A percentile compares a stretch with the other conserved stretches of the same genome.
Evolutionary conservation across 1,140 invertebrate species (phyloP).

Genomic region (Scaptomyza pallida): DNA sequence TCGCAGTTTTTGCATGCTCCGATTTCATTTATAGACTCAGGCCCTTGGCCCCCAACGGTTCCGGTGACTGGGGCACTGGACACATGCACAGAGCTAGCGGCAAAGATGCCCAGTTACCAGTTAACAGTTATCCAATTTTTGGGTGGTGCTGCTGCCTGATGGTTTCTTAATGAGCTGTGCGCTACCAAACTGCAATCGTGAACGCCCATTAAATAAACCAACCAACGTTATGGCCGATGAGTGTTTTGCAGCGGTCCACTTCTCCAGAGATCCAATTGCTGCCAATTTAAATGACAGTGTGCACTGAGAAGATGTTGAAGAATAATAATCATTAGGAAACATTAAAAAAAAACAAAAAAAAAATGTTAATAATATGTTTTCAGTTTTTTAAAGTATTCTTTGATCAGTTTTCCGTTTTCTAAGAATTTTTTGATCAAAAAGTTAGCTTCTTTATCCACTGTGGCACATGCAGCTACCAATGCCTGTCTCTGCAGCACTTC

Average conservation of each 20-base stretch:
- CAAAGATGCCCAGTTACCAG: conserved; percentile 35
- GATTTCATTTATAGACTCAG: conserved; percentile 45
- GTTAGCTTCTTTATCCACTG: background rate
- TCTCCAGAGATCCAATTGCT: conserved; percentile 6
- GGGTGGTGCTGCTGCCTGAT: conserved; percentile 53
- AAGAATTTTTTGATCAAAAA: no score
- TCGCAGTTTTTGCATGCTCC: conserved; percentile 45
- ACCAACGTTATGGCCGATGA: conserved; percentile 15
- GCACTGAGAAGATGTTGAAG: background rate
- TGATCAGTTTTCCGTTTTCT: no score
- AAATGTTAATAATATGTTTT: no score
- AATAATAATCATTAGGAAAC: no score
- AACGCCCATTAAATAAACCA: conserved; percentile 47
- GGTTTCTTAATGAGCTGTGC: conserved; percentile 71
- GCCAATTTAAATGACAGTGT: conserved; percentile 33
- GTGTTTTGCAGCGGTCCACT: background rate
- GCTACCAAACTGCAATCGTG: conserved; percentile 47
- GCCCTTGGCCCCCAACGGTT: background rate
- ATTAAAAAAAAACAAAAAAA: no score
- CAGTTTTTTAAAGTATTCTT: no score
- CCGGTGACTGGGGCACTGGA: background rate
- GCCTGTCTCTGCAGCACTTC: background rate
- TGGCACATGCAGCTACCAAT: background rate
- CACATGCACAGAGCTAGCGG: background rate
- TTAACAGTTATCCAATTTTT: conserved; percentile 15